A percentile compares a stretch with the other conserved stretches of the same genome.
These are phyloP conservation scores for Leucoraja ocellata DNA, from an alignment of 2,797 vertebrate species.

Conservation along the genomic window DNA sequence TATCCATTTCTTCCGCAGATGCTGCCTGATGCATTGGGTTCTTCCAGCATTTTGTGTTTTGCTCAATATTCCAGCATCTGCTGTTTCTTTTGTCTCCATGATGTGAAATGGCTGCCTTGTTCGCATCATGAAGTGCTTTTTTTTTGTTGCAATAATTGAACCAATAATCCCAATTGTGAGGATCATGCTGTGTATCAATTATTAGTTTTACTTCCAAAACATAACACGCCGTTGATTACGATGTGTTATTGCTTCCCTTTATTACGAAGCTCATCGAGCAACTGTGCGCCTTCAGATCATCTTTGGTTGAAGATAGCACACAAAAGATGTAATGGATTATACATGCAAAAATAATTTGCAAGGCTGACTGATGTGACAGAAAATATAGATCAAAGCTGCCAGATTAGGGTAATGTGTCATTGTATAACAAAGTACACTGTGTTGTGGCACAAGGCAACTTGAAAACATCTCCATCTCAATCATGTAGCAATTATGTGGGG, in stretches of 20 bases:
- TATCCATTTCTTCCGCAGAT: no score
- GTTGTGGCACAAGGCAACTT: background rate
- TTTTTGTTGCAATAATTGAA: background rate
- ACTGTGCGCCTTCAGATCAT: background rate
- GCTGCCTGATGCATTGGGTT: no score
- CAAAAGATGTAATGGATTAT: background rate
- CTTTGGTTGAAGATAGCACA: background rate
- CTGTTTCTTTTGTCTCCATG: no score
- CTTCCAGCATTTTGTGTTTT: no score
- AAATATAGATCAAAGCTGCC: conserved; percentile 20
- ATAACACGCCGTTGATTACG: background rate
- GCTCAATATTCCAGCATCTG: no score
- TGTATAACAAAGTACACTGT: background rate
- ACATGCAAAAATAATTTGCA: conserved; percentile 21
- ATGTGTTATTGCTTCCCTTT: background rate
- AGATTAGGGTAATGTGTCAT: conserved; percentile 6
- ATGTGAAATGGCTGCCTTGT: background rate
- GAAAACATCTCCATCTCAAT: background rate
- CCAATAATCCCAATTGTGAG: no score
- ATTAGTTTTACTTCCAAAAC: background rate
- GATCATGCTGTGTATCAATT: background rate
- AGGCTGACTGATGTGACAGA: background rate
- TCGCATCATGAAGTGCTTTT: background rate
- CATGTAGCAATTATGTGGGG: background rate
- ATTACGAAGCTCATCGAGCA: background rate